Evolutionary conservation across 1,140 invertebrate species (phyloP), one percentile per base, ranked within the genome.

Genomic region (Ceratosolen fusciceps): DNA sequence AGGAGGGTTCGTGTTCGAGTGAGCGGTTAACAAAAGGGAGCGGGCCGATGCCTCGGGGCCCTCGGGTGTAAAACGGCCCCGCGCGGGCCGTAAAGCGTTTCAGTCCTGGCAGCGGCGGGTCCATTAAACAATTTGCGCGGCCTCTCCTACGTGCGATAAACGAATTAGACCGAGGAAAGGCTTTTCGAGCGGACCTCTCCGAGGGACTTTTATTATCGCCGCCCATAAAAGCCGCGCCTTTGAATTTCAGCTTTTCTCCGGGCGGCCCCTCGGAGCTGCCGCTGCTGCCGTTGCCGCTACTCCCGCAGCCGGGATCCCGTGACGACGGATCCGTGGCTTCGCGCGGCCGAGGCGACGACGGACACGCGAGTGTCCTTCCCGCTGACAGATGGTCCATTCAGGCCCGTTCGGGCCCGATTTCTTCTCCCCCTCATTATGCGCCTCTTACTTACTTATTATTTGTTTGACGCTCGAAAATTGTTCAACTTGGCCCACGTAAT

Each of bases 311-410:
- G 1, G 39, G 47, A 26, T 75, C n/a, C 21, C 49, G 65, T 54
- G 70, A 54, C 26, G n/a, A n/a, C n/a, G n/a, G n/a, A n/a, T 72
- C n/a, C 58, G 8, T 73, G 37, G 24, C 52, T 58, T 73, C 29
- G 49, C 71, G 37, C 26, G 16, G 1, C 60, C 29, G 58, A 72
- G 70, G 75, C 21, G 68, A 49, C 37, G 77, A 49, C 37, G 77
- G 76, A 78, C 83, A 82, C 80, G 83, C 82, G 71, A 82, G 56
- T 62, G 75, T 79, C 82, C 80, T 82, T n/a, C n/a, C n/a, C 81
- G 83, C 83, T 82, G 84, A 84, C 84, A 85, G 83, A 86, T 85
- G 83, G 82, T 65, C 79, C 80, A 84, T 86, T 71, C 79, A 81
- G 80, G 62, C 29, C 79, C 67, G 47, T 86, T 71, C 79, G 81